Conservation (phyloP, 2,797 vertebrate genomes). For the Sylvilagus floridanus region DNA sequence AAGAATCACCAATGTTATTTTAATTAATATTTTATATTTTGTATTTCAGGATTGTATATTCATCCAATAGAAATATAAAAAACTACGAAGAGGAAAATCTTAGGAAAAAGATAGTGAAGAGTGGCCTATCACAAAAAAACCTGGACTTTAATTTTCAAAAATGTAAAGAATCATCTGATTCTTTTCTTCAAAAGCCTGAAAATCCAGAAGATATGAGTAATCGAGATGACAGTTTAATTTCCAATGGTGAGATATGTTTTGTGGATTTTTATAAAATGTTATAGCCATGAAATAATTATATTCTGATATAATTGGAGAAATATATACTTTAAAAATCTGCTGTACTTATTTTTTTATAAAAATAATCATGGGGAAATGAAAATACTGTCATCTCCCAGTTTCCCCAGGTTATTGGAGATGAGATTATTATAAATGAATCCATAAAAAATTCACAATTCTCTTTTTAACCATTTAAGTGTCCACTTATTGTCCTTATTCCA, state of each 20-base stretch:
- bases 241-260: conserved; percentile 82
- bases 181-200: conserved; percentile 67
- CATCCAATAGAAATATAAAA: conserved; percentile 87
- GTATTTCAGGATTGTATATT: conserved; percentile 87
- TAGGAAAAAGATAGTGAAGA: conserved; percentile 77
- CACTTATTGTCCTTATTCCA: background rate
- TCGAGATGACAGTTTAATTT: conserved; percentile 60
- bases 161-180: conserved; percentile 64
- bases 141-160: conserved; percentile 44
- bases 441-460: background rate
- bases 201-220: conserved; percentile 53
- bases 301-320: conserved; percentile 49
- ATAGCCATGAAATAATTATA: conserved; percentile 46
- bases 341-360: conserved; percentile 1
- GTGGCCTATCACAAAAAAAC: conserved; percentile 70
- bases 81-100: conserved; percentile 86
- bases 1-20: conserved; percentile 47
- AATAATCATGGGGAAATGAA: conserved; percentile 16
- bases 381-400: background rate
- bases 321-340: background rate
- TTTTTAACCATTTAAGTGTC: background rate
- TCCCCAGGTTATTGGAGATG: conserved; percentile 2
- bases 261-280: conserved; percentile 66
- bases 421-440: background rate
- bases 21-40: conserved; percentile 70